A percentile compares a stretch with the other conserved stretches of the same genome.
These are phyloP conservation scores for Kuschelorhynchus macadamiae DNA, from an alignment of 2,888 invertebrate genomes.

Conservation along the genomic window DNA sequence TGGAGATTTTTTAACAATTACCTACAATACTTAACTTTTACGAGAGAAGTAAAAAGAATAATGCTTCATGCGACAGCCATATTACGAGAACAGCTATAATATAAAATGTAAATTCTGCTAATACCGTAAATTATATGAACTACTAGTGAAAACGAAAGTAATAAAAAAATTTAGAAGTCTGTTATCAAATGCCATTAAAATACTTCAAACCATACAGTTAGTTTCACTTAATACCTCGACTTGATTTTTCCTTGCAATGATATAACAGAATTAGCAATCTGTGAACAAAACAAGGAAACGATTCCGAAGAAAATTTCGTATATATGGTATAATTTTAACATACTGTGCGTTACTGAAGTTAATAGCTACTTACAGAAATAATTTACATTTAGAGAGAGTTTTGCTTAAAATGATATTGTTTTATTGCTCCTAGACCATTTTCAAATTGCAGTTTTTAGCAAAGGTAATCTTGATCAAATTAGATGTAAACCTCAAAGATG, in stretches of 20 bases:
- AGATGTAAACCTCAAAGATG: no score
- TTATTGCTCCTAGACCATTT: no score
- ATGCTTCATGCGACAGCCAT: no score
- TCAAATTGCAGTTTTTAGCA: no score
- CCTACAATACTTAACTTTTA: no score
- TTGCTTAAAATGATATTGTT: no score
- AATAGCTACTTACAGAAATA: background rate
- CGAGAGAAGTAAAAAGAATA: no score
- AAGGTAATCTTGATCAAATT: no score
- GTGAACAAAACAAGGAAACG: conserved; percentile 14
- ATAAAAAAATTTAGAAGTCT: conserved; percentile 3
- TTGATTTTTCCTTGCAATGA: conserved; percentile 12
- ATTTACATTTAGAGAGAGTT: no score
- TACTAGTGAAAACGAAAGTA: conserved; percentile 13
- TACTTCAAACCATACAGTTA: conserved; percentile 6
- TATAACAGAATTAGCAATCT: conserved; percentile 23
- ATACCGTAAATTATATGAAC: background rate
- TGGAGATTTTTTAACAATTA: no score
- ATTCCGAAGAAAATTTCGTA: background rate
- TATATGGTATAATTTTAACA: no score
- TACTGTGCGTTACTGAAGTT: conserved; percentile 6
- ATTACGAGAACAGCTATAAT: no score
- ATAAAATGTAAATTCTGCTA: background rate
- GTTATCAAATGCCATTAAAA: conserved; percentile 13
- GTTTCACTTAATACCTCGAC: conserved; percentile 6